Conservation (phyloP, 1,140 invertebrate genomes). For the Drosophila pseudoobscura region DNA sequence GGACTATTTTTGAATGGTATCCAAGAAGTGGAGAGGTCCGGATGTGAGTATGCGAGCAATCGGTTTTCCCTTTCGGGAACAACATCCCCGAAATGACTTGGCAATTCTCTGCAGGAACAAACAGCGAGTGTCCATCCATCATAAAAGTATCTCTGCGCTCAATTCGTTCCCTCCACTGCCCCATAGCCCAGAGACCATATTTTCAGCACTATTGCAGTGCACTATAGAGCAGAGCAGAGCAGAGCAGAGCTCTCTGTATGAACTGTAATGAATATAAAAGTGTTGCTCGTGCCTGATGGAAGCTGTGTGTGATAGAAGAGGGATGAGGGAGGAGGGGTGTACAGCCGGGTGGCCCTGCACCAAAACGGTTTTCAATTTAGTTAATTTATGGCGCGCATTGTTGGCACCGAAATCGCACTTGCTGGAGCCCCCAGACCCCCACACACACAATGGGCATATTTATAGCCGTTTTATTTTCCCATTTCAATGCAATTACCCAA, state of each 20-base stretch:
- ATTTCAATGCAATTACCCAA: constrained; percentile 69
- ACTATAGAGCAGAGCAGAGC: too few relatives aligned
- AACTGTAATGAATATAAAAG: constrained; percentile 72
- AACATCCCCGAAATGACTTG: too few relatives aligned
- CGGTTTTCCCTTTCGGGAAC: too few relatives aligned
- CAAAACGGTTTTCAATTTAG: constrained; percentile 74
- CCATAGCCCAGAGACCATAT: too few relatives aligned
- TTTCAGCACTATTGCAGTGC: too few relatives aligned
- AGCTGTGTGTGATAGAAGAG: not conserved
- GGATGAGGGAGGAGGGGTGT: not conserved
- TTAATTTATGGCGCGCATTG: constrained; percentile 72
- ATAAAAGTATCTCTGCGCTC: too few relatives aligned
- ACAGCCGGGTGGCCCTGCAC: constrained; percentile 21
- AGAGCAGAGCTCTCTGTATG: constrained; percentile 19
- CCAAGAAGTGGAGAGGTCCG: too few relatives aligned
- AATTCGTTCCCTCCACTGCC: too few relatives aligned
- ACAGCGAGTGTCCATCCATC: too few relatives aligned
- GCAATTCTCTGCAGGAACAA: too few relatives aligned
- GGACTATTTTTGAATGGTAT: too few relatives aligned
- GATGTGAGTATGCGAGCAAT: too few relatives aligned
- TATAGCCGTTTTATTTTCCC: constrained; percentile 74
- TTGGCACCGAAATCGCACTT: constrained; percentile 48
- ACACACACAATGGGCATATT: constrained; percentile 67
- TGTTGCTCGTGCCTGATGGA: constrained; percentile 39
- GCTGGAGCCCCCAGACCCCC: constrained; percentile 18